Base-by-base conservation (phyloP, 1,140 invertebrate species). In the Drosophila virilis region DNA sequence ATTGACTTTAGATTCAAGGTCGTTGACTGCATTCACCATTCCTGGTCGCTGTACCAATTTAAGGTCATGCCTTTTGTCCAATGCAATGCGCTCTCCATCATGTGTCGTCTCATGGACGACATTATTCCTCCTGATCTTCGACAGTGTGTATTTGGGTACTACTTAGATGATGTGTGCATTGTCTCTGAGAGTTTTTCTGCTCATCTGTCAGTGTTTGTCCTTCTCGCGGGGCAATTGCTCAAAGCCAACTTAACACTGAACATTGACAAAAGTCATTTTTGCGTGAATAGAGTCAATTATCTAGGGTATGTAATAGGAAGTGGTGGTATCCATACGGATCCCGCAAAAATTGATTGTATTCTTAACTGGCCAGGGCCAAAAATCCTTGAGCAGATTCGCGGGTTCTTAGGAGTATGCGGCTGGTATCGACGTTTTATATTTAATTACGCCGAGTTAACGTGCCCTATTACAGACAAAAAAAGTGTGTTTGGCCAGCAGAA, bases 231-330 rank as follows among this genome's bases (percentile, higher is more conserved):
- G n/a, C 55, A 58, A 43, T 58, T 58, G 32, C 8, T 22, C 1
- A 69, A 60, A 22, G 55, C 66, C 1, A 42, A 42, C n/a, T 42
- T n/a, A 42, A 42, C 0, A 0, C n/a, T 42, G 12, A 42, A 42
- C 22, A 37, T 69, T 43, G 13, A 22, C 1, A 60, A 69, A 60
- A 59, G 55, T 17, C 33, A 60, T 3, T 68, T 68, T 28, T 68
- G 52, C 33, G 65, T 58, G 1, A 68, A 40, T 3, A 50, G 28
- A n/a, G 54, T 68, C 8, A 68, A 59, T n/a, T 68, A 68, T 50
- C 33, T 68, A 5, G 65, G 65, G 0, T 50, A 68, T 50, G 35
- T 59, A 1, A 68, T 68, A 13, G 35, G 54, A 45, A n/a, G n/a
- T n/a, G n/a, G n/a, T n/a, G n/a, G n/a, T n/a, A n/a, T n/a, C n/a